phyloP scores from a whole-genome alignment of 2,888 invertebrate species.

The Incurvaria masculella region DNA sequence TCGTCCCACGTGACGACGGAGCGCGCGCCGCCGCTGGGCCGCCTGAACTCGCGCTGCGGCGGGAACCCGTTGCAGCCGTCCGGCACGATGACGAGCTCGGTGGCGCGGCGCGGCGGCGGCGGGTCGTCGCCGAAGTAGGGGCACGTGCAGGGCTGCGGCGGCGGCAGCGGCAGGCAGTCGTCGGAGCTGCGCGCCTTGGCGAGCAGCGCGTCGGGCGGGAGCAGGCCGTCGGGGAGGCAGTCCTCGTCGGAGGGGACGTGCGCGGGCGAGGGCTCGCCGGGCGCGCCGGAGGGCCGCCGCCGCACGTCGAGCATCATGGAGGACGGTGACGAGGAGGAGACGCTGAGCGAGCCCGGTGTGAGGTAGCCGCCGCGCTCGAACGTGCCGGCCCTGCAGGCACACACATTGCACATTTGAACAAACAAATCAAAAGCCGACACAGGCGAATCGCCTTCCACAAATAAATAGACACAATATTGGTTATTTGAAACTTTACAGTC shows the following conservation, averaged over 20 bases:
- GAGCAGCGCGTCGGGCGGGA: conserved; percentile 36
- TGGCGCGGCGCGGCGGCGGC: conserved; percentile 46
- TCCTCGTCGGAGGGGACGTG: conserved; percentile 41
- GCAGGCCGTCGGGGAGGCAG: conserved; percentile 34
- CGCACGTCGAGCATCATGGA: conserved; percentile 45
- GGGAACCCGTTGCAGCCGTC: conserved; percentile 42
- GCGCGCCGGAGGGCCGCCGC: conserved; percentile 32
- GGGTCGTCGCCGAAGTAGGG: conserved; percentile 75
- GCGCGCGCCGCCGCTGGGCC: conserved; percentile 55
- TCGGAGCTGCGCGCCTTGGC: conserved; percentile 46
- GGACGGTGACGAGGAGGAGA: conserved; percentile 48
- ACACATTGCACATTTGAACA: too few species aligned
- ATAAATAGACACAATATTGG: too few species aligned
- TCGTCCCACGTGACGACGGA: conserved; percentile 79
- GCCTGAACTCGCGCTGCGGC: conserved; percentile 34
- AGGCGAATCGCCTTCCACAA: too few species aligned
- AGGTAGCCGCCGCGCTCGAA: conserved; percentile 45
- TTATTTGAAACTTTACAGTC: too few species aligned
- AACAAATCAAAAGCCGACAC: too few species aligned
- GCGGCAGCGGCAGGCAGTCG: conserved; percentile 60
- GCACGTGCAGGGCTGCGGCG: conserved; percentile 79
- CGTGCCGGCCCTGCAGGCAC: conserved; percentile 34
- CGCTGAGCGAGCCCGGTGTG: conserved; percentile 44
- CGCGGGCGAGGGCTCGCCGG: conserved; percentile 30
- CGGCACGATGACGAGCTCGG: conserved; percentile 52